Base-by-base conservation (phyloP, 2,113 vertebrate species). In the Struthidea cinerea region DNA sequence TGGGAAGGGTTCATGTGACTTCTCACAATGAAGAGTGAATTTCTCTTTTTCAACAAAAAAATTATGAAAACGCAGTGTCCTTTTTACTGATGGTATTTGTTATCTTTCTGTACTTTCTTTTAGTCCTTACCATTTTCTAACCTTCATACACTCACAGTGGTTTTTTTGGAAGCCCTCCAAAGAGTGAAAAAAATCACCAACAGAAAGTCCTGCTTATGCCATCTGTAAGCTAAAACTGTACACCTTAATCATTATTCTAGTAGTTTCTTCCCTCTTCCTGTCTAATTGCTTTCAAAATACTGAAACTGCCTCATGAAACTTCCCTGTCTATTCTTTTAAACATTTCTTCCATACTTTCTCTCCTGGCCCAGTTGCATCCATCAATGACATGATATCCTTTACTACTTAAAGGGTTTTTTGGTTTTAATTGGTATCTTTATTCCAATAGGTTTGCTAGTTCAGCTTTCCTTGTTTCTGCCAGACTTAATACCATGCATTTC, bases 1-100 rank as follows among this genome's bases (percentile, higher is more conserved):
- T 60, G 42, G 22, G 9, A 6, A 32, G 17, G 3, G 3, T 47
- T 87, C 6, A 3, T 1, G 1, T 42, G 16, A 55, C 17, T 49
- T 64, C 30, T 8, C 11, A 23, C 13, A 56, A 16, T 30, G 10
- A 79, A 53, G 30, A 76, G n/a, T 27, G 2, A 55, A 37, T 56
- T 83, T 44, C 27, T 69, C 16, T 59, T 57, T 46, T 65, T 82
- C 44, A 84, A 39, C 9, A 27, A 84, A 69, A 50, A 44, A 39
- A 9, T 3, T 46, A 42, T 37, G 27, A 57, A 77, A 73, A 84
- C 35, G 4, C 6, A 20, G 6, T 46, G 23, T 74, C 16, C 19
- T 47, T 84, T 88, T 80, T 80, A 21, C 27, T 70, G 23, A 35
- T 3, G 0, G 1, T 14, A 21, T 81, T 84, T 94, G 3, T 53